Conservation (phyloP, 2,113 vertebrate species). For the Cololabis saira region DNA sequence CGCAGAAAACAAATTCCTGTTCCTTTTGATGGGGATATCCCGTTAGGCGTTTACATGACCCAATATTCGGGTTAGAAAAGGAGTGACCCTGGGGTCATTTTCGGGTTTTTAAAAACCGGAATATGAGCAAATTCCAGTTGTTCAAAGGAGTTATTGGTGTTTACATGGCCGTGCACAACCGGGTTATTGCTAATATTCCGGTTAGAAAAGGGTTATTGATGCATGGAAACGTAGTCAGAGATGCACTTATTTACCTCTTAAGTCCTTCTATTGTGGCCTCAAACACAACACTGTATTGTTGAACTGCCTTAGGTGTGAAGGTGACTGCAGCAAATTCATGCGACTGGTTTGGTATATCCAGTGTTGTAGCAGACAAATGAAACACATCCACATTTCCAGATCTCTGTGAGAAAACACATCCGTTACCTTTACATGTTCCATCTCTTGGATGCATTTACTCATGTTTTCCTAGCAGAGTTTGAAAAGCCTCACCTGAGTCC, state of each 20-base stretch:
- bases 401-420: conserved; percentile 61
- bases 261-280: conserved; percentile 81
- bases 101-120: no score
- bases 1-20: no score
- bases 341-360: conserved; percentile 81
- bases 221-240: no score
- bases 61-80: no score
- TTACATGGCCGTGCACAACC: no score
- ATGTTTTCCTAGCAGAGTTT: not conserved
- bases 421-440: not conserved
- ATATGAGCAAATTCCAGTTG: no score
- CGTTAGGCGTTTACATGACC: no score
- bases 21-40: no score
- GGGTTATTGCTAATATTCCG: no score
- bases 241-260: conserved; percentile 75
- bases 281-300: conserved; percentile 85
- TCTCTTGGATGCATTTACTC: not conserved
- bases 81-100: no score
- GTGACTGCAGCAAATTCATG: conserved; percentile 81
- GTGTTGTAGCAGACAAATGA: conserved; percentile 76
- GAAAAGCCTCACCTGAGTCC: conserved; percentile 78
- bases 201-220: no score
- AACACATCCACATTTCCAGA: conserved; percentile 76
- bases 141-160: no score
- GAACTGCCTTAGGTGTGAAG: conserved; percentile 85